phyloP scores from a whole-genome alignment of 2,113 vertebrate species.

The Catagonus wagneri region DNA sequence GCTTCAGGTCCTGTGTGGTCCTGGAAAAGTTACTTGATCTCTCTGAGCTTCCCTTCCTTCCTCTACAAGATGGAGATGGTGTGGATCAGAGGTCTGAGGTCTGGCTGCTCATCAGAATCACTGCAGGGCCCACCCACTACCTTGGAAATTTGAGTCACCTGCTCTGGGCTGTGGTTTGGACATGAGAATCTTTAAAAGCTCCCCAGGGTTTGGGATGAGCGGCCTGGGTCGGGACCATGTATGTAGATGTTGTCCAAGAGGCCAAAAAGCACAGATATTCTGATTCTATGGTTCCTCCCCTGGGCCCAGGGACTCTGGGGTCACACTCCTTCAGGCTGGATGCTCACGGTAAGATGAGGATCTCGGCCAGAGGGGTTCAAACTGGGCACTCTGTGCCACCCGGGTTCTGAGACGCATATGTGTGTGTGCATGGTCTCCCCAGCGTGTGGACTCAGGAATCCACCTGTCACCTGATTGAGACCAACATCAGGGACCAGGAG shows the following conservation, averaged over 20 bases:
- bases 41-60: neutral
- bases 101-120: neutral
- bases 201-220: neutral
- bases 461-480: constrained; percentile 85
- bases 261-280: fast-evolving
- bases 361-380: neutral
- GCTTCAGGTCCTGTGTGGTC: neutral
- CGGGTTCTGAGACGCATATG: neutral
- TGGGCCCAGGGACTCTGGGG: neutral
- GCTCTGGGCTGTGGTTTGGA: neutral
- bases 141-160: neutral
- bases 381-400: neutral
- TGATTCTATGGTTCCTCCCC: neutral
- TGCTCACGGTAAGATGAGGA: fast-evolving
- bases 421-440: constrained; percentile 48
- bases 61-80: neutral
- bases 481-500: constrained; percentile 82
- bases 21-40: neutral
- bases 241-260: neutral
- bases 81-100: neutral
- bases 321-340: neutral
- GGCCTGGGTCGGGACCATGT: neutral
- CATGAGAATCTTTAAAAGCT: neutral
- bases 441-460: constrained; percentile 88
- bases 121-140: neutral